Conservation (phyloP, 1,140 invertebrate genomes). For the Dinoponera quadriceps region DNA sequence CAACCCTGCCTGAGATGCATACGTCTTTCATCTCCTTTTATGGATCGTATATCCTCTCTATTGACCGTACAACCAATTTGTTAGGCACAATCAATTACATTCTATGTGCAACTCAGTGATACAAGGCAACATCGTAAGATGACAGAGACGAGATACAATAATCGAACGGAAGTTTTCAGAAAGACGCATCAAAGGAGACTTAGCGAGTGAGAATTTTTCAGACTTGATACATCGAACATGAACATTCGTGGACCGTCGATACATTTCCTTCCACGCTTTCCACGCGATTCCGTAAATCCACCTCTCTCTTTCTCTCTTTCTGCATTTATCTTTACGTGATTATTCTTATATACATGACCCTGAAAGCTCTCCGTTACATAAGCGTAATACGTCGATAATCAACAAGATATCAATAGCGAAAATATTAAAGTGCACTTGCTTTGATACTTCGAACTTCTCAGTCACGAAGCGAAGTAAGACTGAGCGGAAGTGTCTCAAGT, state of each 20-base stretch:
- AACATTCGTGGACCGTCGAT: not conserved
- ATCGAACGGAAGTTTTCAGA: too few relatives aligned
- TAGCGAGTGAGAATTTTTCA: too few relatives aligned
- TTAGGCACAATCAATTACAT: too few relatives aligned
- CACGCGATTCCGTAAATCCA: not conserved
- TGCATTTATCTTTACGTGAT: not conserved
- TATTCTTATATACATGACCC: slow-evolving; percentile 21
- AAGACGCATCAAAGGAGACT: too few relatives aligned
- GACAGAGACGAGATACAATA: too few relatives aligned
- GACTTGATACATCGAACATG: not conserved
- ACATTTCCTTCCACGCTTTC: not conserved
- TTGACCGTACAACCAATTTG: too few relatives aligned
- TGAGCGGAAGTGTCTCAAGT: not conserved
- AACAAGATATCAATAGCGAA: slow-evolving; percentile 1
- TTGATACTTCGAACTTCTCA: not conserved
- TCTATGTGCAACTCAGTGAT: too few relatives aligned
- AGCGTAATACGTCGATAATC: not conserved
- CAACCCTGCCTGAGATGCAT: too few relatives aligned
- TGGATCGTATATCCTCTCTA: too few relatives aligned
- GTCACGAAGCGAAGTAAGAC: not conserved
- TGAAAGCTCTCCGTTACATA: slow-evolving; percentile 1
- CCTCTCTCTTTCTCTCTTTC: not conserved
- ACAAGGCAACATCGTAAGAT: too few relatives aligned
- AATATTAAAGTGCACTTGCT: not conserved
- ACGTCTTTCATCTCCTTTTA: too few relatives aligned